phyloP scores from a whole-genome alignment of 2,113 vertebrate genomes.

The Odocoileus virginianus region DNA sequence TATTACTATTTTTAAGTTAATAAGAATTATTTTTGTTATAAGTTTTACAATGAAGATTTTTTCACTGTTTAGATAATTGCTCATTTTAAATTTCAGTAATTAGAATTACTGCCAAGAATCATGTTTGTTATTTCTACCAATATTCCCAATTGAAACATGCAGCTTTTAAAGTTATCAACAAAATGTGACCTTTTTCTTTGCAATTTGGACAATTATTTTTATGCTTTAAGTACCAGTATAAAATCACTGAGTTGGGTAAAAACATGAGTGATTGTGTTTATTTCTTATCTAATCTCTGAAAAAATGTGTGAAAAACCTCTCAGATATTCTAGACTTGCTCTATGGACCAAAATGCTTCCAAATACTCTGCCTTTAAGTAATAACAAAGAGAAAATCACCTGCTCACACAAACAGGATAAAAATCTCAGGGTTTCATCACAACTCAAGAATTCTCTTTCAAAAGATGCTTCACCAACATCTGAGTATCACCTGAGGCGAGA shows the following conservation, averaged over 20 bases:
- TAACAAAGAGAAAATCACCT: neutral
- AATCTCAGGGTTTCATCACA: neutral
- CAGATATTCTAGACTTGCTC: neutral
- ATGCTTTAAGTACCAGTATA: neutral
- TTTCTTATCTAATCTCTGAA: neutral
- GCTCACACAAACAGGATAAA: neutral
- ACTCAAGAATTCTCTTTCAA: neutral
- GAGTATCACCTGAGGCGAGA: neutral
- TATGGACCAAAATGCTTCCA: neutral
- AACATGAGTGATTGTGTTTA: neutral
- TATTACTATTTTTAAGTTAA: neutral
- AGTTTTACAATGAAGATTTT: neutral
- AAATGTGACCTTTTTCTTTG: neutral
- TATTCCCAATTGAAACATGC: neutral
- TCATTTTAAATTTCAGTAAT: neutral
- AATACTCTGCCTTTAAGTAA: neutral
- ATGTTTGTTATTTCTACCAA: neutral
- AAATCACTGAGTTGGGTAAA: neutral
- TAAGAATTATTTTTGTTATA: neutral
- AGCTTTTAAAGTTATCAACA: neutral
- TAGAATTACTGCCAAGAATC: neutral
- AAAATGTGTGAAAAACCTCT: neutral
- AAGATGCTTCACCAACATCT: neutral
- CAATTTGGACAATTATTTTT: neutral
- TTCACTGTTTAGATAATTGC: neutral